Conservation (phyloP, 1,140 invertebrate genomes). For the Apis cerana region DNA sequence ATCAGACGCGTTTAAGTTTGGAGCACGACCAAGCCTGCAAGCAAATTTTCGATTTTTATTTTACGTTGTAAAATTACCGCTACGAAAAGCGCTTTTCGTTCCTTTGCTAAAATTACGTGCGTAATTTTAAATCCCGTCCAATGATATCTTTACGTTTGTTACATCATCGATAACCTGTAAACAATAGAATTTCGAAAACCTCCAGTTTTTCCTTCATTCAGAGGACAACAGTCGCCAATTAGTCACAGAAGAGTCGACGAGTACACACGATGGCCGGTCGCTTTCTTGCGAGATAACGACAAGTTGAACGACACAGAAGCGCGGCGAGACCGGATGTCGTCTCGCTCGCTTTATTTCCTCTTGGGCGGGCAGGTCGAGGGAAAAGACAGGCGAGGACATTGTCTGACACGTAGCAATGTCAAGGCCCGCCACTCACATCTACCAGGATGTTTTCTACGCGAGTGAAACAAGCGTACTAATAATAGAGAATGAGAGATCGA, state of each 20-base stretch:
- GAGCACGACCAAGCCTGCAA: background rate
- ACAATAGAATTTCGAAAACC: background rate
- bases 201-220: background rate
- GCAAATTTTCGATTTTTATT: too few species aligned
- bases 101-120: too few species aligned
- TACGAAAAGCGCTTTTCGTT: too few species aligned
- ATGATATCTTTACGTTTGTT: too few species aligned
- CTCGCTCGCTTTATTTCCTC: conserved; percentile 58
- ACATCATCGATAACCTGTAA: background rate
- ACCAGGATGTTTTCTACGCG: conserved; percentile 19
- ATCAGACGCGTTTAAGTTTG: background rate
- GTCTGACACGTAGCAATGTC: conserved; percentile 56
- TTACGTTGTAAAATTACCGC: too few species aligned
- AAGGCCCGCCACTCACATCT: conserved; percentile 41
- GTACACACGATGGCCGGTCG: conserved; percentile 44
- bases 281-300: conserved; percentile 63
- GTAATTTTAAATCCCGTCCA: too few species aligned
- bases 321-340: conserved; percentile 65
- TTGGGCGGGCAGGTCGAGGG: conserved; percentile 51
- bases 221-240: conserved; percentile 17
- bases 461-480: background rate
- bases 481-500: background rate
- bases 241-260: background rate
- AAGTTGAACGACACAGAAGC: conserved; percentile 64
- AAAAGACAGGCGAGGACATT: conserved; percentile 63